Conservation (phyloP, 2,113 vertebrate species). For the Crotalus tigris region DNA sequence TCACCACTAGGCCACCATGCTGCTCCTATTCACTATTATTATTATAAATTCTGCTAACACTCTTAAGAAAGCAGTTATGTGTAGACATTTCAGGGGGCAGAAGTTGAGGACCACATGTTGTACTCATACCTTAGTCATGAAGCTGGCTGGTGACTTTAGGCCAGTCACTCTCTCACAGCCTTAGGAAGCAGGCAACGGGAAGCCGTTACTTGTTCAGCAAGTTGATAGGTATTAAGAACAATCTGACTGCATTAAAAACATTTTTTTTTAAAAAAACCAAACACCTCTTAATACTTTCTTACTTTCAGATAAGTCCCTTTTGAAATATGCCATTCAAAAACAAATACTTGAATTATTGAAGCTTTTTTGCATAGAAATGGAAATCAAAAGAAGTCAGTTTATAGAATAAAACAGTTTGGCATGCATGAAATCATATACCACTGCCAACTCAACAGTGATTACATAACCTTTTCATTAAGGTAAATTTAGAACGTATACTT, state of each 20-base stretch:
- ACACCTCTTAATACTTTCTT: neutral
- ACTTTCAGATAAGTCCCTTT: neutral
- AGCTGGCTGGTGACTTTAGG: neutral
- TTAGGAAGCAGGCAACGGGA: neutral
- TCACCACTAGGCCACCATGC: neutral
- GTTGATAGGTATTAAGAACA: neutral
- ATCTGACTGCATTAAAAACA: neutral
- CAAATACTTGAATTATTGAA: neutral
- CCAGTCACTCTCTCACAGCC: neutral
- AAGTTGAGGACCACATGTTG: neutral
- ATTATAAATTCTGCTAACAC: neutral
- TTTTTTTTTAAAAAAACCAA: neutral
- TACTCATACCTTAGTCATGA: neutral
- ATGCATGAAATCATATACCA: neutral
- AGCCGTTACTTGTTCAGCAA: neutral
- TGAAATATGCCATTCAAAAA: neutral
- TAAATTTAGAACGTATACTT: neutral
- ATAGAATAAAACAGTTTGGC: neutral
- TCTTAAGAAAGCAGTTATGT: neutral
- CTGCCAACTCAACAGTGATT: neutral
- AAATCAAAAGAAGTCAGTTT: neutral
- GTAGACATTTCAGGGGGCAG: neutral
- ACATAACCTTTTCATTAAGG: neutral
- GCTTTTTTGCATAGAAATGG: neutral
- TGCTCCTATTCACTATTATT: neutral